A percentile compares a stretch with the other conserved stretches of the same genome.
phyloP scores from a whole-genome alignment of 2,113 vertebrate genomes.

The Sebastes schlegelii region DNA sequence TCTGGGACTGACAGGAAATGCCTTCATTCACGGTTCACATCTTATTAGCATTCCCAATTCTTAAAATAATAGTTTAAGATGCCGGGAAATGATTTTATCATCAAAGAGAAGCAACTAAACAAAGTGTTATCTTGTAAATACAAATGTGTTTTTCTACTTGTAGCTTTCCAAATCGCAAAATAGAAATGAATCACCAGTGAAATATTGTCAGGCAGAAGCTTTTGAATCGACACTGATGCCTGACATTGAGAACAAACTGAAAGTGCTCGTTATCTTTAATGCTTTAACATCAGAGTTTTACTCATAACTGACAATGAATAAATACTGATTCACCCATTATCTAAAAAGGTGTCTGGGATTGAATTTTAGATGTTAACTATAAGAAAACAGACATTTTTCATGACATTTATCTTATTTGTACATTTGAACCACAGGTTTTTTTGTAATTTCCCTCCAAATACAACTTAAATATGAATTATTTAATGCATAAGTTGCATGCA shows the following conservation, averaged over 20 bases:
- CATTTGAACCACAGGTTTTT: neutral
- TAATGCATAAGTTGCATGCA: neutral
- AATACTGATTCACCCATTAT: neutral
- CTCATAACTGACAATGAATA: neutral
- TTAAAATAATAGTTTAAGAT: neutral
- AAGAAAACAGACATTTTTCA: neutral
- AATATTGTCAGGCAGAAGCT: neutral
- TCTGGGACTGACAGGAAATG: neutral
- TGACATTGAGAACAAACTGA: neutral
- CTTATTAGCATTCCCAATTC: neutral
- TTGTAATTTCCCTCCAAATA: neutral
- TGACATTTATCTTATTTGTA: neutral
- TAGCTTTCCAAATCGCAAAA: neutral
- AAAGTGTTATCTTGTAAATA: neutral
- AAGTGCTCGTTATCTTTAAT: neutral
- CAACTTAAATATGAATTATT: neutral
- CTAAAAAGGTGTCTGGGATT: neutral
- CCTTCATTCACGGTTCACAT: conserved; percentile 5
- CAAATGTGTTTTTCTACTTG: neutral
- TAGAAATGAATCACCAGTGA: neutral
- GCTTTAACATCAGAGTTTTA: neutral
- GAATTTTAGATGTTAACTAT: neutral
- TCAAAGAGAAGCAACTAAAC: neutral
- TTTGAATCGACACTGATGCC: neutral
- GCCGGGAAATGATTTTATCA: neutral